These are phyloP conservation scores for Chalcosyrphus nemorum DNA, from an alignment of 2,888 invertebrate species.

Conservation along the genomic window DNA sequence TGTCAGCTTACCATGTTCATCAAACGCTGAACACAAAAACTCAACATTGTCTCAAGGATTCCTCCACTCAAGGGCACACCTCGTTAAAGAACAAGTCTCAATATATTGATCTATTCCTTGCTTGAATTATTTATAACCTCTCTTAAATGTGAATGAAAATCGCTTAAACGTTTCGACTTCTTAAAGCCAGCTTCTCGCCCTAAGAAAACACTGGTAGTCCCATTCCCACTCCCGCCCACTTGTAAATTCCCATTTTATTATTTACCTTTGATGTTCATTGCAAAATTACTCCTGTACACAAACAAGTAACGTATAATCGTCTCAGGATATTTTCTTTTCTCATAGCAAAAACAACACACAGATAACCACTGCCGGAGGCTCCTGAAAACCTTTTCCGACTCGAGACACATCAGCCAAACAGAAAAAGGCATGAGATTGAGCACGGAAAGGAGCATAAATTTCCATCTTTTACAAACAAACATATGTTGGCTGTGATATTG, in stretches of 20 bases:
- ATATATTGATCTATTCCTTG: not conserved
- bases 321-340: not conserved
- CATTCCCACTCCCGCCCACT: not conserved
- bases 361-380: constrained; percentile 5
- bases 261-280: constrained; percentile 31
- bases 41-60: too few relatives aligned
- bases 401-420: not conserved
- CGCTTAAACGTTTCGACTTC: not conserved
- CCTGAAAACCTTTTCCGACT: not conserved
- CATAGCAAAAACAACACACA: constrained; percentile 5
- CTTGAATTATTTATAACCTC: not conserved
- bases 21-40: too few relatives aligned
- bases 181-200: not conserved
- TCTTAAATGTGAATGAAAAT: not conserved
- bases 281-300: constrained; percentile 4
- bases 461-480: not conserved
- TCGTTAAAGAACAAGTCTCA: too few relatives aligned
- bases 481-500: not conserved
- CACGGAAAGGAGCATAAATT: not conserved
- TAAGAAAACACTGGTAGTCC: not conserved
- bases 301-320: constrained; percentile 11
- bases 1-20: too few relatives aligned
- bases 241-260: constrained; percentile 9
- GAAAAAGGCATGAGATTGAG: not conserved
- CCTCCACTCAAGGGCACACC: too few relatives aligned